Percentiles rank a stretch among this genome's conserved stretches.
These are phyloP conservation scores for Rhopalosiphum maidis DNA, from an alignment of 1,140 invertebrate genomes.

Conservation along the genomic window DNA sequence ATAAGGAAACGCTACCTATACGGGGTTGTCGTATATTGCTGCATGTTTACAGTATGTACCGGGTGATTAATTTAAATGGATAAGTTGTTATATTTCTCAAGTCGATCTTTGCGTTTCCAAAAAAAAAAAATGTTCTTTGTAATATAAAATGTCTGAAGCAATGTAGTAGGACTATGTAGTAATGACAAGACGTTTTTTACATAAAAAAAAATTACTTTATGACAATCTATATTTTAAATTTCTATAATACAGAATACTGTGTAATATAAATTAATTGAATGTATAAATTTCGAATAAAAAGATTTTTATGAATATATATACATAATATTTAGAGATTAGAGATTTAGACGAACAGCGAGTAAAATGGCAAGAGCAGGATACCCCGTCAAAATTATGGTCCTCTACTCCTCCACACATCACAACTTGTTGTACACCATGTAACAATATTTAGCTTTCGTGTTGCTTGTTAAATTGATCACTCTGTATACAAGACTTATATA, in stretches of 20 bases:
- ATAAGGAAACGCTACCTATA: background rate
- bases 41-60: background rate
- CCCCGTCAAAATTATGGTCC: background rate
- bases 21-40: background rate
- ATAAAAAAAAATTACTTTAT: background rate
- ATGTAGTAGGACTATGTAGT: background rate
- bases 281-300: background rate
- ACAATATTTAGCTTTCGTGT: background rate
- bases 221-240: background rate
- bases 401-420: background rate
- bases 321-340: too few species aligned
- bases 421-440: background rate
- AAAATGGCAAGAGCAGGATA: background rate
- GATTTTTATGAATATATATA: background rate
- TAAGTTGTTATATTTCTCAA: background rate
- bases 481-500: background rate
- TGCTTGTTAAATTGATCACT: background rate
- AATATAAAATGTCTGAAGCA: background rate
- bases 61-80: background rate
- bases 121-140: background rate
- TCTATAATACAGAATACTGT: background rate
- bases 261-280: background rate
- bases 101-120: background rate
- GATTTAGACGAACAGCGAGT: background rate
- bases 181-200: background rate